Conservation (phyloP, 2,113 vertebrate genomes). For the Alectura lathami region DNA sequence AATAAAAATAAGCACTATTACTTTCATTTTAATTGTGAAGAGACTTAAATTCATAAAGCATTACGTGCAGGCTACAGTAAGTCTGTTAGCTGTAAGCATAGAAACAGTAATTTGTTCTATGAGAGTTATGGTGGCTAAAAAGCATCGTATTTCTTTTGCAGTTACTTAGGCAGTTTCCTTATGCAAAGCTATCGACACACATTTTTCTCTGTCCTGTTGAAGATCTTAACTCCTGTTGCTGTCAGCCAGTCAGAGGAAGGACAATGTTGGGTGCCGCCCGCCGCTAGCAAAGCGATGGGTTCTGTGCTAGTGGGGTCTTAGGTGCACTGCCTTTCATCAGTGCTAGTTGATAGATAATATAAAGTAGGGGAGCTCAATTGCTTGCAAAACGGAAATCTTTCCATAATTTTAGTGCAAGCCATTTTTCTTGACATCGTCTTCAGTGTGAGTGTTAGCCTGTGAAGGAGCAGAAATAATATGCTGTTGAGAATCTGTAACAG, state of each 20-base stretch:
- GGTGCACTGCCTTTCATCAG: not conserved
- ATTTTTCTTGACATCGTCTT: not conserved
- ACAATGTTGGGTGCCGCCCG: too few species aligned
- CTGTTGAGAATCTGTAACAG: not conserved
- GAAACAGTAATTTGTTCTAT: not conserved
- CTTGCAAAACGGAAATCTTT: not conserved
- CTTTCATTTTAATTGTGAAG: not conserved
- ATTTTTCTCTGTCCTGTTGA: not conserved
- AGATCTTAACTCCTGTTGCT: not conserved
- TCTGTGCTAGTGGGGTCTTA: not conserved
- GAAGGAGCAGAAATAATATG: not conserved
- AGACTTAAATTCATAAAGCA: not conserved
- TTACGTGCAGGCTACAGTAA: not conserved
- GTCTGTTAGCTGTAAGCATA: too few species aligned
- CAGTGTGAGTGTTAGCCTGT: fast-evolving
- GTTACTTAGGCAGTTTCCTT: not conserved
- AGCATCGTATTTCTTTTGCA: not conserved
- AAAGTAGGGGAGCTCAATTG: not conserved
- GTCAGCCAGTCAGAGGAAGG: not conserved
- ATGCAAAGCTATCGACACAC: not conserved
- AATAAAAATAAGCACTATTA: not conserved
- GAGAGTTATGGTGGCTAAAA: not conserved
- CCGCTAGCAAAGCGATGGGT: not conserved
- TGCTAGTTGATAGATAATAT: not conserved
- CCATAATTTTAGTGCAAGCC: not conserved